These are phyloP conservation scores for Poecile montanus DNA, from an alignment of 2,797 vertebrate genomes.

Conservation along the genomic window DNA sequence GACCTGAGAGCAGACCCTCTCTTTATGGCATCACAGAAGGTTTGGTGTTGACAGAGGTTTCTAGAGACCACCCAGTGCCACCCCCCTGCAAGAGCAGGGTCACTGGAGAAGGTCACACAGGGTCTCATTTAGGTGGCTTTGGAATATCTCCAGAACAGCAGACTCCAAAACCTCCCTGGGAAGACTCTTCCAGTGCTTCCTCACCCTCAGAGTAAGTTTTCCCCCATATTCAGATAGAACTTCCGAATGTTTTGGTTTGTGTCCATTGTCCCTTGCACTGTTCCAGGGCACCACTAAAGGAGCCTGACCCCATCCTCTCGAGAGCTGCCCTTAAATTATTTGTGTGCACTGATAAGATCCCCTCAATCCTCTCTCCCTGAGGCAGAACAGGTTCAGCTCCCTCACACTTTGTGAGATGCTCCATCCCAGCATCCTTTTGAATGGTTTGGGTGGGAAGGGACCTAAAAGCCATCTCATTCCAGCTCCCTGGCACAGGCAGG, in stretches of 20 bases:
- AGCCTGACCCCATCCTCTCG: not conserved
- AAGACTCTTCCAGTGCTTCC: too few species aligned
- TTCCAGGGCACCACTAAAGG: not conserved
- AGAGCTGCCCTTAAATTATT: not conserved
- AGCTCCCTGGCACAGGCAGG: not conserved
- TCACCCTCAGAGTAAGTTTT: not conserved
- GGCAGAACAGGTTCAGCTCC: not conserved
- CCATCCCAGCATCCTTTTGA: not conserved
- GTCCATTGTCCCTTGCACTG: not conserved
- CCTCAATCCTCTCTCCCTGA: not conserved
- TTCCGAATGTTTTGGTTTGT: not conserved
- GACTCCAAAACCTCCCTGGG: not conserved
- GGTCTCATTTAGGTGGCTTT: not conserved
- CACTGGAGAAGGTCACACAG: not conserved
- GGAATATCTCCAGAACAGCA: not conserved
- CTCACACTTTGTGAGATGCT: not conserved
- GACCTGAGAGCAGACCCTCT: not conserved
- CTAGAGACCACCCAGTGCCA: not conserved
- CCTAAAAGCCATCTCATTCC: accelerated
- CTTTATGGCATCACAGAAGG: not conserved
- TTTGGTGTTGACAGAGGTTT: not conserved
- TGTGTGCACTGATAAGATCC: too few species aligned
- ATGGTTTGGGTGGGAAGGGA: not conserved
- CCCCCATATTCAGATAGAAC: not conserved
- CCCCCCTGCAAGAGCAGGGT: not conserved